phyloP scores from a whole-genome alignment of 2,888 invertebrate genomes.

The Lasioglossum zephyrum region DNA sequence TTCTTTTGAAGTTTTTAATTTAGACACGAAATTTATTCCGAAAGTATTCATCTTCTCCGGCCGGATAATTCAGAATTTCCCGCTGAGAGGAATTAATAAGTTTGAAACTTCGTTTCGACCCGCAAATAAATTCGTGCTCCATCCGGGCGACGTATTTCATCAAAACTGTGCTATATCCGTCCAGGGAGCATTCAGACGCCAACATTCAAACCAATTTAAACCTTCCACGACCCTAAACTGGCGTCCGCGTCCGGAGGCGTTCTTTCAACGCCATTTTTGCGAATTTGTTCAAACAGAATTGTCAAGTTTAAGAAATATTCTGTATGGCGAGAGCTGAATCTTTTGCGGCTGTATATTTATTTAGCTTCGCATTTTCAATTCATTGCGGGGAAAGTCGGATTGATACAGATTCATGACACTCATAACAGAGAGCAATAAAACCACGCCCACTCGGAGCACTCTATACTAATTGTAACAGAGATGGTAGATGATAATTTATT shows the following conservation, averaged over 20 bases:
- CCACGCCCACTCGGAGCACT: not conserved
- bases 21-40: slow-evolving; percentile 34
- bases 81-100: slow-evolving; percentile 27
- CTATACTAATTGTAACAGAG: not conserved
- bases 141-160: slow-evolving; percentile 5
- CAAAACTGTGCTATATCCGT: not conserved
- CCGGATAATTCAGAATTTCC: slow-evolving; percentile 15
- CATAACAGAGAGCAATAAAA: not conserved
- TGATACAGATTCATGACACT: not conserved
- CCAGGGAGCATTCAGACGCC: not conserved
- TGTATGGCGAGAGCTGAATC: not conserved
- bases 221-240: not conserved
- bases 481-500: not conserved
- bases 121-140: slow-evolving; percentile 16
- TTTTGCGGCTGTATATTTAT: not conserved
- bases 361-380: too few relatives aligned
- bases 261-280: not conserved
- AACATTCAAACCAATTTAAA: not conserved
- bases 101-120: slow-evolving; percentile 25
- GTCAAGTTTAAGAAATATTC: not conserved
- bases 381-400: not conserved
- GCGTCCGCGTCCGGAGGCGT: not conserved
- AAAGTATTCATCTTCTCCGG: not conserved
- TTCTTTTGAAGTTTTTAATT: slow-evolving; percentile 45
- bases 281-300: not conserved